A percentile compares a stretch with the other conserved stretches of the same genome.
Evolutionary conservation across 2,797 vertebrate genomes (phyloP).

Genomic region (Acrossocheilus wenchowensis): DNA sequence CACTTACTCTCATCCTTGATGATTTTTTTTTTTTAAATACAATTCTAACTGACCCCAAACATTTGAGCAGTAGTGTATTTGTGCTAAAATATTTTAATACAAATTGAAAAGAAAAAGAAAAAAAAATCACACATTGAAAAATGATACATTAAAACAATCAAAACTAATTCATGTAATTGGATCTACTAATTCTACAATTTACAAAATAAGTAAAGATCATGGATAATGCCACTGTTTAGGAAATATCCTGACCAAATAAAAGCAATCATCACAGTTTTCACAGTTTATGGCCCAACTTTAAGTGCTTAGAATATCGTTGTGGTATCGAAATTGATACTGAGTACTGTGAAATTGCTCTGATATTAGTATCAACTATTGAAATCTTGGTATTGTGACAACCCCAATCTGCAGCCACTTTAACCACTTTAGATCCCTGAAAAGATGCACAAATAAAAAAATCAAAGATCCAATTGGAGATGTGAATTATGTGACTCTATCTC

Average conservation of each 20-base stretch:
- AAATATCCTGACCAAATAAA: neutral
- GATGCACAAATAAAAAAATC: neutral
- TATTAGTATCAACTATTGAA: neutral
- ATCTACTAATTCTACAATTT: neutral
- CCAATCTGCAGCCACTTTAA: slow-evolving; percentile 6
- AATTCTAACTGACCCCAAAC: neutral
- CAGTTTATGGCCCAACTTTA: neutral
- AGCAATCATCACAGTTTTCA: neutral
- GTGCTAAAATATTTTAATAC: neutral
- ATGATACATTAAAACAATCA: neutral
- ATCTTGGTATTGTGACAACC: neutral
- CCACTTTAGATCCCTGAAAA: neutral
- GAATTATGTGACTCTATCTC: neutral
- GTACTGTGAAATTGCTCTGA: neutral
- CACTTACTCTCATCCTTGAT: neutral
- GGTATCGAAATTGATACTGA: neutral
- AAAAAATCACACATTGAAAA: neutral
- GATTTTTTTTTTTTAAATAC: neutral
- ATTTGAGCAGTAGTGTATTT: neutral
- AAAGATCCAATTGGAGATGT: slow-evolving; percentile 1
- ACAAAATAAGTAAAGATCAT: neutral
- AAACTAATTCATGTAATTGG: neutral
- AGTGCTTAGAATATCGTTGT: neutral
- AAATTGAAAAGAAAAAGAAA: neutral
- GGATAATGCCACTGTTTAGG: neutral